phyloP scores from a whole-genome alignment of 2,888 invertebrate species.

The Melangyna quadrimaculata region DNA sequence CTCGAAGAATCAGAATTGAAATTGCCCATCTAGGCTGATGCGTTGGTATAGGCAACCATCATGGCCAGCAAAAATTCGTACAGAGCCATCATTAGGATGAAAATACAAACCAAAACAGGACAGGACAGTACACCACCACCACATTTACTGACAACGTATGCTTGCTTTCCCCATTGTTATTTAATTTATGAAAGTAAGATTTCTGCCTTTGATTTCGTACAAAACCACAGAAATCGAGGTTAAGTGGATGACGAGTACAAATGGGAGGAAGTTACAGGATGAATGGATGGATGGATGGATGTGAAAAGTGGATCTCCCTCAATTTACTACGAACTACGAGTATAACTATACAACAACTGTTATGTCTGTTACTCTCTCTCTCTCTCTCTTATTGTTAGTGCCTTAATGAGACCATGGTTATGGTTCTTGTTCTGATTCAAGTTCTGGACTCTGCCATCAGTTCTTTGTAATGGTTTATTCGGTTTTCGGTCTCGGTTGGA shows the following conservation, averaged over 20 bases:
- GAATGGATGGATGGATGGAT: neutral
- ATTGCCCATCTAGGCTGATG: neutral
- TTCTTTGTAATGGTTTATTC: conserved; percentile 35
- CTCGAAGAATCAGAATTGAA: neutral
- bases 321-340: conserved; percentile 2
- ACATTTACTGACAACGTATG: conserved; percentile 23
- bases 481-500: conserved; percentile 18
- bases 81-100: neutral
- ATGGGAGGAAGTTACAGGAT: neutral
- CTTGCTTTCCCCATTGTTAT: conserved; percentile 55
- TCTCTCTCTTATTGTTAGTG: neutral
- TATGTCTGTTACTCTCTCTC: neutral
- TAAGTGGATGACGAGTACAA: conserved; percentile 42
- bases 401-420: conserved; percentile 48
- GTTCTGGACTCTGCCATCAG: conserved; percentile 2
- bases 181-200: conserved; percentile 66
- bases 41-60: neutral
- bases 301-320: neutral
- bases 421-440: conserved; percentile 2
- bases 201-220: conserved; percentile 57
- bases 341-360: neutral
- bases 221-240: conserved; percentile 54
- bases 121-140: neutral
- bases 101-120: neutral
- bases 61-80: too few species aligned